Evolutionary conservation across 2,113 vertebrate genomes (phyloP), one percentile per base, ranked within the genome.

Genomic region (Coracopsis vasa): DNA sequence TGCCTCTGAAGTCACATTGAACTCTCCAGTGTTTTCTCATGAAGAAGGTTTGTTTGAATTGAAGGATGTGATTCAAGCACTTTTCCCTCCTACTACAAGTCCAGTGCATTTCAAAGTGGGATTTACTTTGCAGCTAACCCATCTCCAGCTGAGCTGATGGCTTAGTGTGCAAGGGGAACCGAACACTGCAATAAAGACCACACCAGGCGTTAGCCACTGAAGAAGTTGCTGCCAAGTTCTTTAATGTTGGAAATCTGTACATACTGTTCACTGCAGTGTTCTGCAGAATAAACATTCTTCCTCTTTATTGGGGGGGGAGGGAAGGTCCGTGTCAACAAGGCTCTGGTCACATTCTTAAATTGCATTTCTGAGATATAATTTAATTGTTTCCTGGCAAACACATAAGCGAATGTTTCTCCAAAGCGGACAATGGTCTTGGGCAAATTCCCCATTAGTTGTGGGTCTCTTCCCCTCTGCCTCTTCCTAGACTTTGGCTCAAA

Each of bases 201-300:
- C 24, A n/a, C 8, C 29, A 75, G 13, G 5, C 10, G 16, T 56
- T 56, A 60, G 29, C 23, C 17, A 8, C 65, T 50, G 47, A 17
- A 17, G 42, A 67, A 33, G 33, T 17, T 41, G 16, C n/a, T 2
- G 2, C 16, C 27, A 4, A 44, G 10, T 25, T 77, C 11, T 24
- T 50, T 31, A 15, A 19, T n/a, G n/a, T n/a, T n/a, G n/a, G n/a
- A 3, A 75, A 73, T 72, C 90, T 86, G 91, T 79, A 95, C 86
- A 35, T 2, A 18, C 70, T 89, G 89, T 91, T 95, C 44, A 4
- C 24, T 67, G 80, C 53, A 79, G 66, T 2, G 3, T 47, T 66
- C 47, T 58, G 39, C 51, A 85, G 54, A 94, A 67, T 91, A 97
- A 97, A 95, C 86, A 91, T 74, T 93, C 50, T 24, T 51, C 56